Percentiles rank a stretch among this genome's conserved stretches.
These are phyloP conservation scores for Danio albolineatus DNA, from an alignment of 2,797 vertebrate species.

Conservation along the genomic window DNA sequence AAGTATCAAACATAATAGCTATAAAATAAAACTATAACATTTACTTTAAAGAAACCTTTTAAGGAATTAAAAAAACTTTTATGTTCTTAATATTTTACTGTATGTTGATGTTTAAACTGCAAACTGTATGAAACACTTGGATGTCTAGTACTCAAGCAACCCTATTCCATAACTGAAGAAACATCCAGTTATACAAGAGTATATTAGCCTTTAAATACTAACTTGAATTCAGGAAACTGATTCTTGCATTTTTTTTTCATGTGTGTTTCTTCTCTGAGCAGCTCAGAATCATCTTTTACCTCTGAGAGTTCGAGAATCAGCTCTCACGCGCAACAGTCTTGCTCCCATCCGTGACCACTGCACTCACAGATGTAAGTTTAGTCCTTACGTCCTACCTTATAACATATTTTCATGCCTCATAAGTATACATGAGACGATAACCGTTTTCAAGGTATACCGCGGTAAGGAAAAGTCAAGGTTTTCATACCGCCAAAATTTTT, in stretches of 20 bases:
- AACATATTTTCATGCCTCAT: neutral
- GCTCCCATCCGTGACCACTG: constrained; percentile 78
- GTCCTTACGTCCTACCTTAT: neutral
- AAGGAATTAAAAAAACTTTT: too few species aligned
- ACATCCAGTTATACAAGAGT: neutral
- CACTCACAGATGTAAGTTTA: constrained; percentile 85
- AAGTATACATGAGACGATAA: too few species aligned
- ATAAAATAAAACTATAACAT: too few species aligned
- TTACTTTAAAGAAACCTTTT: too few species aligned
- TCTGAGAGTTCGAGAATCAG: constrained; percentile 72
- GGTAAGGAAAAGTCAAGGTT: too few species aligned
- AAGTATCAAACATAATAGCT: too few species aligned
- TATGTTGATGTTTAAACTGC: too few species aligned
- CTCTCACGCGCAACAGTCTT: constrained; percentile 73
- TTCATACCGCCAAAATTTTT: too few species aligned
- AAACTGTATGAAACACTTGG: too few species aligned
- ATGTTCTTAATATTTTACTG: too few species aligned
- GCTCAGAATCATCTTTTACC: constrained; percentile 75
- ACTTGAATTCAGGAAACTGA: neutral
- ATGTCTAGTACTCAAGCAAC: too few species aligned
- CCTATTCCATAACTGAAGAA: neutral
- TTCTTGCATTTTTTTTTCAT: constrained; percentile 3
- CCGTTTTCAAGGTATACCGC: too few species aligned
- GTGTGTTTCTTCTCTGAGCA: constrained; percentile 57
- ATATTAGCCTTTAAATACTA: neutral